Percentiles rank a stretch among this genome's conserved stretches.
Evolutionary conservation across 2,888 invertebrate species (phyloP).

Genomic region (Saturnia japonica): DNA sequence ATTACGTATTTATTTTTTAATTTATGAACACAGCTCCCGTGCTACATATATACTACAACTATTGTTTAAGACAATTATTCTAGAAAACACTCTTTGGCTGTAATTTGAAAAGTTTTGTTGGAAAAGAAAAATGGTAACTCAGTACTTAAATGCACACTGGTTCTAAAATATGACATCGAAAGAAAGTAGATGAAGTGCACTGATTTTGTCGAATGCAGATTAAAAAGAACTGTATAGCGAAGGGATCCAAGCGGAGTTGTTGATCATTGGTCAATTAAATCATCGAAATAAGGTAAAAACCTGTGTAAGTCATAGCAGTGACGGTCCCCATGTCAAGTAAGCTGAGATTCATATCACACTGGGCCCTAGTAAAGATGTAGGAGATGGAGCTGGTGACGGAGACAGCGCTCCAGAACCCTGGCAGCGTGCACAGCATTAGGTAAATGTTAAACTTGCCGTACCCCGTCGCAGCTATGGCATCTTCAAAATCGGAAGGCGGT

Average conservation of each 20-base stretch:
- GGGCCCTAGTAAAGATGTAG: conserved; percentile 88
- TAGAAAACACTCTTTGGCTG: too few relatives aligned
- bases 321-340: conserved; percentile 87
- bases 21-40: too few relatives aligned
- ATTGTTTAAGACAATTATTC: too few relatives aligned
- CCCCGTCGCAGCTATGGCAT: conserved; percentile 85
- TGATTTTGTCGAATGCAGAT: too few relatives aligned
- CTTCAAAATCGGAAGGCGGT: conserved; percentile 84
- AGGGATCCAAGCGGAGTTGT: neutral
- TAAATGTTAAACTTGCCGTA: conserved; percentile 87
- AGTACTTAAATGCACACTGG: too few relatives aligned
- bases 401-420: conserved; percentile 85
- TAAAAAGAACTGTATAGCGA: neutral
- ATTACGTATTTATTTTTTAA: too few relatives aligned
- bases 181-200: too few relatives aligned
- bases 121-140: too few relatives aligned
- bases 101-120: too few relatives aligned
- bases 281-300: conserved; percentile 63
- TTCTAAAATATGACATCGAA: too few relatives aligned
- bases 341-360: conserved; percentile 87
- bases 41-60: too few relatives aligned
- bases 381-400: conserved; percentile 88
- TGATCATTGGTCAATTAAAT: neutral
- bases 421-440: conserved; percentile 82
- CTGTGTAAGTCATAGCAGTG: conserved; percentile 87